Evolutionary conservation across 2,797 vertebrate genomes (phyloP).

Genomic region (Myoxocephalus aenaeus): DNA sequence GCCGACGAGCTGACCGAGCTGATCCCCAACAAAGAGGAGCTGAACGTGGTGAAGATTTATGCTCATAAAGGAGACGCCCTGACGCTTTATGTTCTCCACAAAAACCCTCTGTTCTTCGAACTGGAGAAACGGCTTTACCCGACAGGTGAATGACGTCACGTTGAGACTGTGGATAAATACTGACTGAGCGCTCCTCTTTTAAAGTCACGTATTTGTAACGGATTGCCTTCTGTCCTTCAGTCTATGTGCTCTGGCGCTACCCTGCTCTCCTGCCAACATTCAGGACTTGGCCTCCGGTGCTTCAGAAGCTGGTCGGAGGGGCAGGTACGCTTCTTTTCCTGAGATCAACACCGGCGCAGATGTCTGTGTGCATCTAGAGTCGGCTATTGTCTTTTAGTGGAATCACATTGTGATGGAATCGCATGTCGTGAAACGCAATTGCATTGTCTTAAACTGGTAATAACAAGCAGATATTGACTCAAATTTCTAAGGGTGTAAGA

Average conservation of each 20-base stretch:
- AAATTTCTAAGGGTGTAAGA: too few relatives aligned
- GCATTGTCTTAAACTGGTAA: too few relatives aligned
- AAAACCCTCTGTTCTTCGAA: slow-evolving; percentile 95
- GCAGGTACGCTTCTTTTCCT: slow-evolving; percentile 85
- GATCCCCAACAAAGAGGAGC: slow-evolving; percentile 93
- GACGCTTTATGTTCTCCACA: slow-evolving; percentile 88
- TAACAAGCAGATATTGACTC: too few relatives aligned
- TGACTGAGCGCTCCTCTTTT: not conserved
- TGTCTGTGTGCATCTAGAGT: not conserved
- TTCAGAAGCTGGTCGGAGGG: slow-evolving; percentile 92
- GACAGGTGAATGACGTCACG: slow-evolving; percentile 86
- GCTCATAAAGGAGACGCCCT: slow-evolving; percentile 91
- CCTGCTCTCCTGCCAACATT: slow-evolving; percentile 90
- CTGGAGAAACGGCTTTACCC: slow-evolving; percentile 90
- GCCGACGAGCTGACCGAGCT: slow-evolving; percentile 87
- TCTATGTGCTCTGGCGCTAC: slow-evolving; percentile 92
- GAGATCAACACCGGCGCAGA: not conserved
- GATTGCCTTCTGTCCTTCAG: slow-evolving; percentile 73
- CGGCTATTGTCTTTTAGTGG: too few relatives aligned
- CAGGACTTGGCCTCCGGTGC: slow-evolving; percentile 92
- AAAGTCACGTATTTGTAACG: not conserved
- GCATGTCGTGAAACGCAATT: too few relatives aligned
- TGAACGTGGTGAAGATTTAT: slow-evolving; percentile 91
- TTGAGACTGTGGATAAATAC: not conserved
- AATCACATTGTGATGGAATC: too few relatives aligned